Evolutionary conservation across 2,113 vertebrate genomes (phyloP), one percentile per base, ranked within the genome.

Genomic region (Triplophysa dalaica): DNA sequence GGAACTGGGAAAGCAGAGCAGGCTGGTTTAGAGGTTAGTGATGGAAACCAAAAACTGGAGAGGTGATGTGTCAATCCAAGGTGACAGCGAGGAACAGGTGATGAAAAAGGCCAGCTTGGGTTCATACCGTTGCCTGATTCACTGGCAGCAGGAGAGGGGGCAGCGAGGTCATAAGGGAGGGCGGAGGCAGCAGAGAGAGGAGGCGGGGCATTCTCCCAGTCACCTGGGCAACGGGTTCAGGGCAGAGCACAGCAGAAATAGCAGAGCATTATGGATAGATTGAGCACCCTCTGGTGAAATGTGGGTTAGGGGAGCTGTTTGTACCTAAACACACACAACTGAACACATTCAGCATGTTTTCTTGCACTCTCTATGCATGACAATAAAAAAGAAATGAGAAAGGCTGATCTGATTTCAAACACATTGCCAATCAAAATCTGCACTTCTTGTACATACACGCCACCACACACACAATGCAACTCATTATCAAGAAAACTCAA

Each of bases 111-210:
- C 45, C 68, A 81, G 73, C 54, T 81, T 56, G 78, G 79, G 68
- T 70, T 82, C 89, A 90, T 87, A 90, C 92, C 92, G 86, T 94
- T 92, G 91, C 92, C 90, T 87, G 90, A 92, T 91, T 93, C 92
- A 91, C 89, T 92, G 91, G 87, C 87, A 90, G 92, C 88, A 93
- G 92, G 90, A 89, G 91, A 87, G 88, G 91, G 88, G 89, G 88
- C 91, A 88, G 91, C 90, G 91, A 91, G 90, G 85, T 92, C 93
- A 92, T 90, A 89, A 90, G 91, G 85, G 87, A 91, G 90, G 90
- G 89, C 83, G 77, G 89, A 92, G 91, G 89, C 91, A 89, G 91
- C 91, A 84, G 91, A 91, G 87, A 89, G 88, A 90, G 90, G 91
- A 90, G 88, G 87, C 82, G 81, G 86, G 89, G 82, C 88, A 92